phyloP scores from a whole-genome alignment of 1,140 invertebrate species.

The Leptinotarsa lineolata region DNA sequence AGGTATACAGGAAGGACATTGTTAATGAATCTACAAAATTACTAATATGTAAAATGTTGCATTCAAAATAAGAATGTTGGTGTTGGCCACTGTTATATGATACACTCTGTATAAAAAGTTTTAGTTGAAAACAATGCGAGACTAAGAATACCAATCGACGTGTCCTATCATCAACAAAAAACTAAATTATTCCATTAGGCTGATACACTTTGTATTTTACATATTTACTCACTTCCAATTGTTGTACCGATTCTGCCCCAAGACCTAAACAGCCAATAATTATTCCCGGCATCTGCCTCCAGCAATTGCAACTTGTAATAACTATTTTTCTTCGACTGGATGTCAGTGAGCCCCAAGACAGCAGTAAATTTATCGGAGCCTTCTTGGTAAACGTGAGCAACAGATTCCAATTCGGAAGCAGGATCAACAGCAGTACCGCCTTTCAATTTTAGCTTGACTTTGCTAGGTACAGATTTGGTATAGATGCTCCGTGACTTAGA shows the following conservation, averaged over 20 bases:
- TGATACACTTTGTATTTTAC: no score
- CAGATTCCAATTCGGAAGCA: slow-evolving; percentile 78
- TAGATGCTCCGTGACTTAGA: slow-evolving; percentile 69
- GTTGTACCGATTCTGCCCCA: slow-evolving; percentile 97
- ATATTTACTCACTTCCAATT: slow-evolving; percentile 67
- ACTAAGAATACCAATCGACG: no score
- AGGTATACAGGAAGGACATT: background rate
- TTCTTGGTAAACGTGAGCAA: slow-evolving; percentile 78
- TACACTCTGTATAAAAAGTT: background rate
- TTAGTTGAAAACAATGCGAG: background rate
- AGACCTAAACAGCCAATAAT: slow-evolving; percentile 60
- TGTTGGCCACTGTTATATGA: background rate
- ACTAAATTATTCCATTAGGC: no score
- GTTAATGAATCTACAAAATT: background rate
- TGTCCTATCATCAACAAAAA: no score
- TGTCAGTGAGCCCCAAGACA: slow-evolving; percentile 83
- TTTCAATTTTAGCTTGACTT: slow-evolving; percentile 81
- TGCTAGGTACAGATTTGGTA: slow-evolving; percentile 67
- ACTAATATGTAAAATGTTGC: no score
- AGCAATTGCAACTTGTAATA: slow-evolving; percentile 95
- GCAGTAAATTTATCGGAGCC: slow-evolving; percentile 71
- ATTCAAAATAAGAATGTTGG: no score
- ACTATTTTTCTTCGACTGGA: slow-evolving; percentile 86
- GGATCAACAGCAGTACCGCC: slow-evolving; percentile 90
- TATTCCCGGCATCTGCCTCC: slow-evolving; percentile 70